Conservation (phyloP, 1,140 invertebrate genomes). For the Brachionus sp. region DNA sequence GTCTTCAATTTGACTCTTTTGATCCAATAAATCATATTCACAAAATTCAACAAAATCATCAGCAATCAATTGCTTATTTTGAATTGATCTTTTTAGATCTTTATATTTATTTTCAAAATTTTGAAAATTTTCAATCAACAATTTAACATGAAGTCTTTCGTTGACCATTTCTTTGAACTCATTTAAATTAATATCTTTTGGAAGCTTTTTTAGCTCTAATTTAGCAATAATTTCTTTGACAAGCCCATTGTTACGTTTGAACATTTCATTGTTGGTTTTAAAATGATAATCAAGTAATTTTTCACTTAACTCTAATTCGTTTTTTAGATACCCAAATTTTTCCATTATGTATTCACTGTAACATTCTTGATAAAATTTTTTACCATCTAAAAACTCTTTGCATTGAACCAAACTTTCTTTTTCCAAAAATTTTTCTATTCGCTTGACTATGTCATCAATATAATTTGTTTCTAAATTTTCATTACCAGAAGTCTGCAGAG, state of each 20-base stretch:
- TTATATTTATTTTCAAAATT: background rate
- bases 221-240: background rate
- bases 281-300: background rate
- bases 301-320: background rate
- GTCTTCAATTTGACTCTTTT: background rate
- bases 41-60: background rate
- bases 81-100: background rate
- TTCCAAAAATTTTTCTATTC: background rate
- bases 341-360: background rate
- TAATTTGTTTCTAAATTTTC: background rate
- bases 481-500: background rate
- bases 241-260: background rate
- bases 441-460: background rate
- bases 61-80: background rate
- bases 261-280: background rate
- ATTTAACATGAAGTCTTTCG: background rate
- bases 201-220: background rate
- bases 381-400: background rate
- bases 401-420: background rate
- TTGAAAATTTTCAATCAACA: background rate
- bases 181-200: background rate
- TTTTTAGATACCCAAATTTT: background rate
- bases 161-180: conserved; percentile 10
- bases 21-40: conserved; percentile 14
- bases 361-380: background rate